Conservation (phyloP, 2,797 vertebrate genomes). For the Neostethus bicornis region DNA sequence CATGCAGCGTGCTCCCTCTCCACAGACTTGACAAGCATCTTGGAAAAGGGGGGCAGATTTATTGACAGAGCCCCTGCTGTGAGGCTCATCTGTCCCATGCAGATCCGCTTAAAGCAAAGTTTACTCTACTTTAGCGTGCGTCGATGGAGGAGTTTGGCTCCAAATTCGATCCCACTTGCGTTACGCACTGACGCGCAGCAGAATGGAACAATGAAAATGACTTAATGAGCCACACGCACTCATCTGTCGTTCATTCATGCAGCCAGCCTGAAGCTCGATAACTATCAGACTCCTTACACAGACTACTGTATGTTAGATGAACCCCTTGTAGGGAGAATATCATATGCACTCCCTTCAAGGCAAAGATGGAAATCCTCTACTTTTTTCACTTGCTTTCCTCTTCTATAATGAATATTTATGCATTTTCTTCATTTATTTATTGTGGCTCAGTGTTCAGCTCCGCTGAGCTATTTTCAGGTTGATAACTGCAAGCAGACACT, state of each 20-base stretch:
- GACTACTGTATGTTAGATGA: conserved; percentile 71
- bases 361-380: conserved; percentile 43
- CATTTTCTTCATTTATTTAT: conserved; percentile 68
- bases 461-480: conserved; percentile 64
- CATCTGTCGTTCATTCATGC: conserved; percentile 67
- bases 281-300: conserved; percentile 63
- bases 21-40: conserved; percentile 14
- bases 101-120: conserved; percentile 29
- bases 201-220: conserved; percentile 63
- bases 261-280: conserved; percentile 60
- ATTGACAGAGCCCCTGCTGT: conserved; percentile 39
- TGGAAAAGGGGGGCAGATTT: conserved; percentile 33
- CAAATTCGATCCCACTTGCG: conserved; percentile 47
- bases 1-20: conserved; percentile 34
- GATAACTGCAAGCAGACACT: conserved; percentile 48
- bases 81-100: conserved; percentile 22
- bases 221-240: conserved; percentile 70
- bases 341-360: conserved; percentile 61
- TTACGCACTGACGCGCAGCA: conserved; percentile 48
- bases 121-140: conserved; percentile 22
- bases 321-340: conserved; percentile 59
- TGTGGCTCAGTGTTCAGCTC: conserved; percentile 43
- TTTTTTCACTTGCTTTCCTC: conserved; percentile 25
- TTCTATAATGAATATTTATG: conserved; percentile 69
- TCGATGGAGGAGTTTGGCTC: conserved; percentile 37